Evolutionary conservation across 2,888 invertebrate species (phyloP).

Genomic region (Pterobdella sp.): DNA sequence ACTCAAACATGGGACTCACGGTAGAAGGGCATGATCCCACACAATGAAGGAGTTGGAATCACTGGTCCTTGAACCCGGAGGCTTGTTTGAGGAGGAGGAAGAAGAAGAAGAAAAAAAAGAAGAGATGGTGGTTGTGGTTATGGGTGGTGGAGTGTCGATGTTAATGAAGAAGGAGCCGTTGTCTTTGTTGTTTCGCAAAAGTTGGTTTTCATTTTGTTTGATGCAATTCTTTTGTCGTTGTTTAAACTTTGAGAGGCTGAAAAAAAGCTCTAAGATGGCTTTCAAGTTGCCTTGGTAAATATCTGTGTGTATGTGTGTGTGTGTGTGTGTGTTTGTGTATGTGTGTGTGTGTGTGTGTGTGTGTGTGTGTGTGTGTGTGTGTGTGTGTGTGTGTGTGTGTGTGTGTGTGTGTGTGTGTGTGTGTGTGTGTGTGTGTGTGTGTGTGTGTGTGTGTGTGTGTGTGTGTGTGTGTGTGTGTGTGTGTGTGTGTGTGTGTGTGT

Average conservation of each 20-base stretch:
- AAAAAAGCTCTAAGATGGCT: constrained; percentile 86
- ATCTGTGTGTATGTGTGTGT: constrained; percentile 55
- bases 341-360: constrained; percentile 16
- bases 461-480: constrained; percentile 16
- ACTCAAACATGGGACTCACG: too few relatives aligned
- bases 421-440: too few relatives aligned
- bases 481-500: constrained; percentile 8
- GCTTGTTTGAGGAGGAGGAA: background rate
- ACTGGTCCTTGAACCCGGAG: too few relatives aligned
- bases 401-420: background rate
- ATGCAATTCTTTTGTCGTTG: constrained; percentile 55
- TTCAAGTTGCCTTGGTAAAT: constrained; percentile 87
- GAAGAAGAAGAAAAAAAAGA: background rate
- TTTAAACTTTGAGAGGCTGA: constrained; percentile 85
- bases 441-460: constrained; percentile 7
- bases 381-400: background rate
- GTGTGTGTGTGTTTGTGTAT: background rate
- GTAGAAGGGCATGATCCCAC: too few relatives aligned
- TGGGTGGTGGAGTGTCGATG: background rate
- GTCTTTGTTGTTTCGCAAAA: background rate
- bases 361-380: constrained; percentile 15
- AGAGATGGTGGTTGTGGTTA: background rate
- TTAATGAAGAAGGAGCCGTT: background rate
- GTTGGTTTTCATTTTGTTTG: background rate
- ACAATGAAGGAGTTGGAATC: too few relatives aligned